These are phyloP conservation scores for Aphelinus certus DNA, from an alignment of 1,140 invertebrate genomes.

Conservation along the genomic window DNA sequence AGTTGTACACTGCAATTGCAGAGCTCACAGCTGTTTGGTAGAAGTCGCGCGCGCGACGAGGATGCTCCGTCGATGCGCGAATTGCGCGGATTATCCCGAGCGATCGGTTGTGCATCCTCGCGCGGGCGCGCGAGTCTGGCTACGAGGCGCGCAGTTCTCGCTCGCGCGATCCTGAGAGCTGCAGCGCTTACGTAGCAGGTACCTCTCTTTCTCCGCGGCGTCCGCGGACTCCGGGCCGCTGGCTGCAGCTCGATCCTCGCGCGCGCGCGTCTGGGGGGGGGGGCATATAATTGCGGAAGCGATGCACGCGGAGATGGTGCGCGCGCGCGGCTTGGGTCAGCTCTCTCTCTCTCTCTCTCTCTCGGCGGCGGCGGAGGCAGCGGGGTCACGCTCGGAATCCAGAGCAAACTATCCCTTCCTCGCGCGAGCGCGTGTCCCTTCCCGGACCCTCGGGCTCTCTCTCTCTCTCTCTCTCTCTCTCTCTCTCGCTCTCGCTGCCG, in stretches of 20 bases:
- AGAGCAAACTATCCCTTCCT: slow-evolving; percentile 64
- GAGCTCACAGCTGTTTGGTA: no score
- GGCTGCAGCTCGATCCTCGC: background rate
- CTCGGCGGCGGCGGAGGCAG: background rate
- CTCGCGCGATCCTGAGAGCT: no score
- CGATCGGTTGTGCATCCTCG: background rate
- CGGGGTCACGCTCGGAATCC: slow-evolving; percentile 65
- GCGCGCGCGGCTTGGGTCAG: slow-evolving; percentile 57
- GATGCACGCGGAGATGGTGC: slow-evolving; percentile 62
- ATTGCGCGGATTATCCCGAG: no score
- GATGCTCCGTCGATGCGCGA: no score
- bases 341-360: slow-evolving; percentile 1
- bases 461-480: slow-evolving; percentile 11
- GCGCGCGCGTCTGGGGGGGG: background rate
- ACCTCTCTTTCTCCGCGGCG: slow-evolving; percentile 29
- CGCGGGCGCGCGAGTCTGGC: slow-evolving; percentile 24
- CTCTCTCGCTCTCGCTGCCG: slow-evolving; percentile 17
- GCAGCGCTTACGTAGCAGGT: slow-evolving; percentile 47
- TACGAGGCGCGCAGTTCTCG: no score
- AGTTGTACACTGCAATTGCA: no score
- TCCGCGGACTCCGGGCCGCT: background rate
- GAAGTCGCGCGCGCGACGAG: no score
- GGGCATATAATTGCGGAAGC: slow-evolving; percentile 57
- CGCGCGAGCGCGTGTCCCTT: background rate
- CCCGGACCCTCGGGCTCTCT: background rate